phyloP scores from a whole-genome alignment of 2,888 invertebrate genomes.

The Eulithis prunata region DNA sequence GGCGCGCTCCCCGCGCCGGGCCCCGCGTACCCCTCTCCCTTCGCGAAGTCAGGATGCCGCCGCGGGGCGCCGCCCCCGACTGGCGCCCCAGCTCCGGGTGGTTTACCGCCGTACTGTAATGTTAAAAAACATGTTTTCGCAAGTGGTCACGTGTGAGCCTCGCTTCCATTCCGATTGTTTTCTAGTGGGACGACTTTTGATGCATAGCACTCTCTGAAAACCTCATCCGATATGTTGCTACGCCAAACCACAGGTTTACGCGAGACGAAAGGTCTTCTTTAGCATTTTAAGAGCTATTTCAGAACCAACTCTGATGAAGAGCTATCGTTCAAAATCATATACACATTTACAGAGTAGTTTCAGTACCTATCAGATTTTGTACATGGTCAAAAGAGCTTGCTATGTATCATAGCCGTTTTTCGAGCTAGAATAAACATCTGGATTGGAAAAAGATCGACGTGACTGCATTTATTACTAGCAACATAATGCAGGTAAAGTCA shows the following conservation, averaged over 20 bases:
- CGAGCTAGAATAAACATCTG: slow-evolving; percentile 1
- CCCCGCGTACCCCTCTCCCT: slow-evolving; percentile 49
- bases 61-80: slow-evolving; percentile 66
- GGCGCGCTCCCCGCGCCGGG: slow-evolving; percentile 35
- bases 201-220: background rate
- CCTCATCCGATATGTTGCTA: no score
- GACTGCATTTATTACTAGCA: slow-evolving; percentile 18
- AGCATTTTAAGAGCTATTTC: no score
- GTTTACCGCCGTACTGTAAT: slow-evolving; percentile 71
- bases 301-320: no score
- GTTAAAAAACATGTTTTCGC: slow-evolving; percentile 12
- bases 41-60: slow-evolving; percentile 64
- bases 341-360: no score
- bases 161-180: slow-evolving; percentile 18
- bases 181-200: slow-evolving; percentile 1
- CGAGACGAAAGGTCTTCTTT: no score
- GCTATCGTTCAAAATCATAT: no score
- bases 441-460: slow-evolving; percentile 19
- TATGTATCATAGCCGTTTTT: slow-evolving; percentile 7
- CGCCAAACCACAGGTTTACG: no score
- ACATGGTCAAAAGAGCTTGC: background rate
- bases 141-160: slow-evolving; percentile 16
- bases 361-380: no score
- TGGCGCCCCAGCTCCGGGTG: slow-evolving; percentile 76
- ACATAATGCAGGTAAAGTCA: background rate